These are phyloP conservation scores for Lepisosteus osseus DNA, from an alignment of 2,113 vertebrate genomes.

Conservation along the genomic window DNA sequence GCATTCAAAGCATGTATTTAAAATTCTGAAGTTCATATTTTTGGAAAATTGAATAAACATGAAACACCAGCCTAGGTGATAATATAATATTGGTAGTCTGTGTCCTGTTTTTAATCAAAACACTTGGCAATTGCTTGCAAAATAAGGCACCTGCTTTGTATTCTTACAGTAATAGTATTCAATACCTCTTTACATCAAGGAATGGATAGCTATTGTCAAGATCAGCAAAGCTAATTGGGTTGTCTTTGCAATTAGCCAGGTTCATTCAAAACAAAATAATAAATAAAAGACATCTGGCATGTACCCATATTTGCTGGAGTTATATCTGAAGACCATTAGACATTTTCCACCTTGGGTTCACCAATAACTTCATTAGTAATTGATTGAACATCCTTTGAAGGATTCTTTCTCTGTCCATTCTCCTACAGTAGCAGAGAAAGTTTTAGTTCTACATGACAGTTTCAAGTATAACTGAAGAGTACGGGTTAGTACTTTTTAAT, in stretches of 20 bases:
- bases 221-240: slow-evolving; percentile 38
- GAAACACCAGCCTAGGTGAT: slow-evolving; percentile 54
- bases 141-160: slow-evolving; percentile 42
- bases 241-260: slow-evolving; percentile 10
- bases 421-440: too few relatives aligned
- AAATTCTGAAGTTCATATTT: slow-evolving; percentile 53
- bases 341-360: too few relatives aligned
- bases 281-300: too few relatives aligned
- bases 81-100: slow-evolving; percentile 36
- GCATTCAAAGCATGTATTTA: slow-evolving; percentile 45
- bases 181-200: slow-evolving; percentile 52
- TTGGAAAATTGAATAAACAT: slow-evolving; percentile 47
- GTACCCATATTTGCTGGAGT: too few relatives aligned
- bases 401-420: too few relatives aligned
- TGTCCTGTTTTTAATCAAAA: slow-evolving; percentile 33
- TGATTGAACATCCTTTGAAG: too few relatives aligned
- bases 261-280: neutral
- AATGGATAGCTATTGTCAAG: slow-evolving; percentile 41
- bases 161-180: slow-evolving; percentile 39
- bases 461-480: too few relatives aligned
- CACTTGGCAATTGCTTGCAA: slow-evolving; percentile 29
- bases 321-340: too few relatives aligned
- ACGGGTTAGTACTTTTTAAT: too few relatives aligned
- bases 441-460: too few relatives aligned
- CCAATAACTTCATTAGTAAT: too few relatives aligned